Conservation (phyloP, 2,888 invertebrate genomes). For the Hoplodrina ambigua region DNA sequence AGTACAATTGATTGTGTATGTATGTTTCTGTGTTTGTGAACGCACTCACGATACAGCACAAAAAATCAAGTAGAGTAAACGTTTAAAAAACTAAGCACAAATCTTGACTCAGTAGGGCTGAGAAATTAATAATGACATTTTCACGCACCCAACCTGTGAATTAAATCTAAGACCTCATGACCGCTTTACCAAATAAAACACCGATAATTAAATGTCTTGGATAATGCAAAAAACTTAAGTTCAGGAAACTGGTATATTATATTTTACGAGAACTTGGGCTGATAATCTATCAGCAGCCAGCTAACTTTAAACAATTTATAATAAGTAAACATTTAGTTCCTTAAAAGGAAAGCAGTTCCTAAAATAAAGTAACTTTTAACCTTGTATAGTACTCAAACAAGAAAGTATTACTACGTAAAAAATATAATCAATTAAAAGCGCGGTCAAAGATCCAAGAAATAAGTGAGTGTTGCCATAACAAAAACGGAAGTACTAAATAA, state of each 20-base stretch:
- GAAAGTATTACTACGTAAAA: slow-evolving; percentile 26
- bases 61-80: too few species aligned
- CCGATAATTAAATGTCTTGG: too few species aligned
- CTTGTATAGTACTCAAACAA: slow-evolving; percentile 24
- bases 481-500: slow-evolving; percentile 53
- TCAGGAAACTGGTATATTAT: too few species aligned
- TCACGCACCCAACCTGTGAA: too few species aligned
- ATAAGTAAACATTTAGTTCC: slow-evolving; percentile 1
- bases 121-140: too few species aligned
- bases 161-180: background rate
- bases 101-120: too few species aligned
- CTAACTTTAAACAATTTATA: background rate
- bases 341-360: slow-evolving; percentile 6
- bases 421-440: slow-evolving; percentile 13
- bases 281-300: background rate
- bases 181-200: background rate
- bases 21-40: too few species aligned
- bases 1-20: too few species aligned
- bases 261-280: too few species aligned
- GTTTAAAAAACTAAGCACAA: too few species aligned
- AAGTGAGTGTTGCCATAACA: slow-evolving; percentile 33
- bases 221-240: too few species aligned
- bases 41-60: too few species aligned
- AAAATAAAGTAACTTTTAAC: slow-evolving; percentile 23
- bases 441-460: slow-evolving; percentile 14